These are phyloP conservation scores for Istiophorus platypterus DNA, from an alignment of 2,113 vertebrate genomes.

Conservation along the genomic window DNA sequence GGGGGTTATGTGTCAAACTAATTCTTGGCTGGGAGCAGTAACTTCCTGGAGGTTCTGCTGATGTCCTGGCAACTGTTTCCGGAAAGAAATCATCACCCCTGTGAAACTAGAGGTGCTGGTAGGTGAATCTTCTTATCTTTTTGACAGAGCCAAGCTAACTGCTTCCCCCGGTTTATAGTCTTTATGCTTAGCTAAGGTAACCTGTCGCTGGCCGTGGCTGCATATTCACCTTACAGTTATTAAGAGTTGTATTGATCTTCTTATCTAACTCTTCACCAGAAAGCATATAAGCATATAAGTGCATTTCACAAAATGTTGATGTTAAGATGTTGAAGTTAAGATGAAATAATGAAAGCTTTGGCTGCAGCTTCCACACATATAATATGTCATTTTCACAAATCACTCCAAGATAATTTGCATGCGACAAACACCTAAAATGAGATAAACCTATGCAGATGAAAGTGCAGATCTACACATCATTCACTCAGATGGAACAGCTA, in stretches of 20 bases:
- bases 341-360: not conserved
- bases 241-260: not conserved
- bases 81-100: not conserved
- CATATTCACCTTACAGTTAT: not conserved
- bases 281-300: not conserved
- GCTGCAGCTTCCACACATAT: not conserved
- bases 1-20: not conserved
- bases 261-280: not conserved
- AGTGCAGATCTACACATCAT: constrained; percentile 23
- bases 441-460: constrained; percentile 15
- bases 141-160: not conserved
- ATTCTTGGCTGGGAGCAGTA: not conserved
- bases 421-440: constrained; percentile 21
- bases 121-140: not conserved
- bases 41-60: not conserved
- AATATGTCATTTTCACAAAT: constrained; percentile 3
- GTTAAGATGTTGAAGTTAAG: constrained; percentile 3
- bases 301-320: not conserved
- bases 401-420: constrained; percentile 46
- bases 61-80: not conserved
- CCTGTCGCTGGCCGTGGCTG: not conserved
- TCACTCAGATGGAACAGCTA: constrained; percentile 8
- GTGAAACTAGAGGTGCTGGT: not conserved
- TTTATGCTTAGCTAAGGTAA: not conserved
- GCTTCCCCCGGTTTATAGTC: not conserved